These are phyloP conservation scores for Amblyraja radiata DNA, from an alignment of 2,797 vertebrate species.

Conservation along the genomic window DNA sequence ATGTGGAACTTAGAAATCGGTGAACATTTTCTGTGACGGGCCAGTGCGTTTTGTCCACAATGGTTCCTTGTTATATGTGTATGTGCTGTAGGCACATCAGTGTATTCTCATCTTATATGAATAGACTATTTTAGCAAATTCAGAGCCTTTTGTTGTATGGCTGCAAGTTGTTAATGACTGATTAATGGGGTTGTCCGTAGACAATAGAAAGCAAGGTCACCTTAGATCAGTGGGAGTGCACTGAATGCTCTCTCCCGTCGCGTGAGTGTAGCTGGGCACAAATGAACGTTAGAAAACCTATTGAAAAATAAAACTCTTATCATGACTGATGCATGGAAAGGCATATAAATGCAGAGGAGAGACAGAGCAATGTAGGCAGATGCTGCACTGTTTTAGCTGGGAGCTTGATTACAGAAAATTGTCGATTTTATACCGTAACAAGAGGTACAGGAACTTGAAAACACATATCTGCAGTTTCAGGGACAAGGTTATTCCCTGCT, in stretches of 20 bases:
- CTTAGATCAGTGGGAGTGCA: slow-evolving; percentile 25
- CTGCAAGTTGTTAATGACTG: slow-evolving; percentile 30
- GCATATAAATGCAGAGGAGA: background rate
- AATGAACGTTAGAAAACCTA: slow-evolving; percentile 34
- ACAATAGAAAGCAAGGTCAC: slow-evolving; percentile 36
- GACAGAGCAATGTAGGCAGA: background rate
- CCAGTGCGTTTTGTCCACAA: background rate
- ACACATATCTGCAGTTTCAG: too few relatives aligned
- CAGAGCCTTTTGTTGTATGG: slow-evolving; percentile 22
- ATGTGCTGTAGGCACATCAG: slow-evolving; percentile 9
- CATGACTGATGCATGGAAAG: background rate
- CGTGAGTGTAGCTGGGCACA: background rate
- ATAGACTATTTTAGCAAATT: slow-evolving; percentile 35
- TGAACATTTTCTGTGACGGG: background rate
- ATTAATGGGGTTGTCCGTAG: slow-evolving; percentile 31
- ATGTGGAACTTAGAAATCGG: background rate
- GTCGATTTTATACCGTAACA: too few relatives aligned
- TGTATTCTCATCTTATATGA: slow-evolving; percentile 27
- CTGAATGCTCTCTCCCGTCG: slow-evolving; percentile 24
- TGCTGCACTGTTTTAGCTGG: background rate
- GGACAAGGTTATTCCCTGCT: too few relatives aligned
- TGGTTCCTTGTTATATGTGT: background rate
- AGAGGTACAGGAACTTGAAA: too few relatives aligned
- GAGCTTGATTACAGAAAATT: too few relatives aligned
- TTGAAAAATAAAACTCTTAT: background rate